Base-by-base conservation (phyloP, 2,888 invertebrate genomes). In the Amphimallon solstitiale region DNA sequence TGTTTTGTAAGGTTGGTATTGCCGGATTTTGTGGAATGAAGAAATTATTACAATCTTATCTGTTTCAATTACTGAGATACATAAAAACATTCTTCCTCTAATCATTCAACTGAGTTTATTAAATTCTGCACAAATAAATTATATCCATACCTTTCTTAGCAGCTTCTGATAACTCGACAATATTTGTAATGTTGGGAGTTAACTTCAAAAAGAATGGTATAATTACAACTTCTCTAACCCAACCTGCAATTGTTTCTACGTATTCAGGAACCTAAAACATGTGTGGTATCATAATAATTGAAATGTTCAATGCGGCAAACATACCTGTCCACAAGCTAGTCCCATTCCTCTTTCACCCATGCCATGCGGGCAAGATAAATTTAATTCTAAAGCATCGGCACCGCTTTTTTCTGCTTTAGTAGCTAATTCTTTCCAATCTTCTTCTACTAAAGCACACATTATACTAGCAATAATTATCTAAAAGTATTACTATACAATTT, bases 281-380 rank as follows among this genome's bases (percentile, higher is more conserved):
- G 23, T 38, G 29, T 62, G 12, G 9, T 19, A 43, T 38, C 37
- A 45, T 3, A 61, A 9, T 19, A 38, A 2, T 21, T 51, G 15
- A 37, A 12, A 21, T 19, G 21, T 2, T 19, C 15, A 9, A n/a
- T 40, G 35, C 4, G 35, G 19, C 1, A 35, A 49, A 63, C 43
- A 69, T 79, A 93, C 94, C 87, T 98, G 97, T 65, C 98, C 98
- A 82, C 98, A 98, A 48, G 98, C 98, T 59, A 99, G 84, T 0
- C 98, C 99, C 98, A 99, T 98, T 40, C 98, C 98, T 9, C 93
- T 90, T 80, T 98, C 98, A 1, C 97, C 97, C 97, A 99, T 98
- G 4, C 98, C 98, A 82, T 99, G 98, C 0, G 98, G 98, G 81
- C 99, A 98, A 0, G 97, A 98, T 56, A 99, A 83, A 85, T 99